phyloP scores from a whole-genome alignment of 2,113 vertebrate species.

The Fregata magnificens region DNA sequence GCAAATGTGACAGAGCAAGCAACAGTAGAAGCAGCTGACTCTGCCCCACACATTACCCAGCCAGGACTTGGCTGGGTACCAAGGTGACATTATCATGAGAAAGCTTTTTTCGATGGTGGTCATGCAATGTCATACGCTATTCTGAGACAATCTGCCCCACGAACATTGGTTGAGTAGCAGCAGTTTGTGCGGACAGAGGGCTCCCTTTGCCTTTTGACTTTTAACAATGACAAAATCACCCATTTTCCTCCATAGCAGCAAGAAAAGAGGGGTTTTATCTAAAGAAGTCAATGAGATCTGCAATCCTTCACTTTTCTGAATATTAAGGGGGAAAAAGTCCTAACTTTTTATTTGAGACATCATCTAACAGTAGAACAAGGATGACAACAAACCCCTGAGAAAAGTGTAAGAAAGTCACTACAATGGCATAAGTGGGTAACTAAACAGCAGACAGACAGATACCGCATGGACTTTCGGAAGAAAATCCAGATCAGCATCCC shows the following conservation, averaged over 20 bases:
- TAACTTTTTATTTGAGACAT: background rate
- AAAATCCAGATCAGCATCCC: background rate
- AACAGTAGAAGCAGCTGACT: background rate
- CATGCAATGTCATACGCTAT: background rate
- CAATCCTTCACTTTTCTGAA: background rate
- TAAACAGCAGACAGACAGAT: background rate
- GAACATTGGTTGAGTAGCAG: background rate
- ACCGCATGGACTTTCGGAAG: background rate
- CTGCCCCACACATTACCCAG: background rate
- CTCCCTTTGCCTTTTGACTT: background rate
- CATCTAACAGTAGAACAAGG: background rate
- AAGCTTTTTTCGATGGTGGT: accelerated
- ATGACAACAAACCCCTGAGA: background rate
- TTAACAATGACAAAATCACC: background rate
- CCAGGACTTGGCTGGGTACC: background rate
- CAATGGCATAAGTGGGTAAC: background rate
- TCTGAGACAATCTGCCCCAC: background rate
- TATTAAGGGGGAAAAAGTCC: background rate
- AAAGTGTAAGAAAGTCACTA: background rate
- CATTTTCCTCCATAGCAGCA: background rate
- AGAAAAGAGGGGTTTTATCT: background rate
- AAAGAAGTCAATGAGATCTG: background rate
- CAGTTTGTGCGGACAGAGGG: background rate
- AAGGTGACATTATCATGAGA: background rate
- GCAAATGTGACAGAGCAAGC: background rate